Conservation (phyloP, 1,140 invertebrate genomes). For the Drosophila jambulina region DNA sequence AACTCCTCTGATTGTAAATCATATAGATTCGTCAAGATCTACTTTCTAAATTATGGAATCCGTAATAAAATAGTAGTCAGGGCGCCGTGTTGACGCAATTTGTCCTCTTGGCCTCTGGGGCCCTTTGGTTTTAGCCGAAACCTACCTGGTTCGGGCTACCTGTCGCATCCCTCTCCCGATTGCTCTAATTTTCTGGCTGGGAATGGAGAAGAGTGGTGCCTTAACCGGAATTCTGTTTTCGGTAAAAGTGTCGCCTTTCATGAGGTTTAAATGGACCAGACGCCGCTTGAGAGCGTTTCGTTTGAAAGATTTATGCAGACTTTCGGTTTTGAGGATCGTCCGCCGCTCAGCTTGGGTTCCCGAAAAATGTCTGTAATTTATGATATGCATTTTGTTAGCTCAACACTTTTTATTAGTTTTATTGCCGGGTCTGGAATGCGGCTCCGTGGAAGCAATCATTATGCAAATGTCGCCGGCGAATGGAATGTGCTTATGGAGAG, state of each 20-base stretch:
- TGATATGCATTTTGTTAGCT: conserved; percentile 49
- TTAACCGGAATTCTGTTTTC: conserved; percentile 66
- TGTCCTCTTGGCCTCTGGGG: neutral
- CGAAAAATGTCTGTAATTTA: conserved; percentile 46
- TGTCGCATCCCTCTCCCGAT: conserved; percentile 12
- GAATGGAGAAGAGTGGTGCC: conserved; percentile 1
- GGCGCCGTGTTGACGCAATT: conserved; percentile 57
- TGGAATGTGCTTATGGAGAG: conserved; percentile 9
- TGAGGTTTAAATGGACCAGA: conserved; percentile 43
- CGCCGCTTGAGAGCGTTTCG: conserved; percentile 58
- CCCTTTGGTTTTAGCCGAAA: conserved; percentile 25
- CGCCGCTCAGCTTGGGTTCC: conserved; percentile 24
- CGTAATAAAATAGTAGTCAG: conserved; percentile 32
- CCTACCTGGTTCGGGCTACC: conserved; percentile 49
- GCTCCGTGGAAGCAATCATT: neutral
- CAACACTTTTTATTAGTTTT: conserved; percentile 51
- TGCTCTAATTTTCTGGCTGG: conserved; percentile 58
- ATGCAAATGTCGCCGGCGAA: conserved; percentile 12
- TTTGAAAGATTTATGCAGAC: conserved; percentile 72
- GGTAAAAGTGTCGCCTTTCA: conserved; percentile 72
- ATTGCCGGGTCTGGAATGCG: conserved; percentile 28
- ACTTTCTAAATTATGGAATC: conserved; percentile 38
- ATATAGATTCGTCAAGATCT: conserved; percentile 1
- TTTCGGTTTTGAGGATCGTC: conserved; percentile 52
- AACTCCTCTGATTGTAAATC: neutral